Conservation (phyloP, 2,797 vertebrate genomes). For the Oophaga sylvatica region DNA sequence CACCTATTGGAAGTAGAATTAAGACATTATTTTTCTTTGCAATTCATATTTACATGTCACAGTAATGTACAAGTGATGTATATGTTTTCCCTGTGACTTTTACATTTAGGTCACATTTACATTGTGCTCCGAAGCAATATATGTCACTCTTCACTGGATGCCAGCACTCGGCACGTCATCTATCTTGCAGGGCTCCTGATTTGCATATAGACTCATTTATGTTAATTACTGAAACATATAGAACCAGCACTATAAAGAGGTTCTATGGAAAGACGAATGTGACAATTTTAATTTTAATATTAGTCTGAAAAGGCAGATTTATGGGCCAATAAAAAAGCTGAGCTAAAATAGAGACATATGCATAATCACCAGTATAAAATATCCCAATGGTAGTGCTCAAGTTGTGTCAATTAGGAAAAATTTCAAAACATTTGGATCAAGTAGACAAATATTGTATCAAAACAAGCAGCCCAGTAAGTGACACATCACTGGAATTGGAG, state of each 20-base stretch:
- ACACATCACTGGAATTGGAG: background rate
- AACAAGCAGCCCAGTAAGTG: background rate
- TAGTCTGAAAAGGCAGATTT: background rate
- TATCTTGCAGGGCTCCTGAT: slow-evolving; percentile 1
- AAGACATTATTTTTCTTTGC: background rate
- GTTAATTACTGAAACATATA: background rate
- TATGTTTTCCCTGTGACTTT: slow-evolving; percentile 13
- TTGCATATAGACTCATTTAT: slow-evolving; percentile 7
- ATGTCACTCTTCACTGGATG: slow-evolving; percentile 15
- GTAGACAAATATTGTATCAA: background rate
- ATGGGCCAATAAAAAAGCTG: background rate
- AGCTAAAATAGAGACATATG: background rate
- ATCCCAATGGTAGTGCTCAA: background rate
- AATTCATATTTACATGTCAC: slow-evolving; percentile 26
- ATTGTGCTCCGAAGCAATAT: background rate
- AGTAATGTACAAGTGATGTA: background rate
- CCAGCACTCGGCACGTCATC: background rate
- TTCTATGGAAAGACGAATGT: background rate
- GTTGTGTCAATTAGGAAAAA: background rate
- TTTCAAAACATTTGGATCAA: background rate
- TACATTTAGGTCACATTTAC: slow-evolving; percentile 11
- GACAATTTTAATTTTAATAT: background rate
- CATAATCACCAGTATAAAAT: background rate
- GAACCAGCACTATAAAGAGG: background rate
- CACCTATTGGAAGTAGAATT: too few relatives aligned